Evolutionary conservation across 2,888 invertebrate genomes (phyloP).

Genomic region (Euclidia mi): DNA sequence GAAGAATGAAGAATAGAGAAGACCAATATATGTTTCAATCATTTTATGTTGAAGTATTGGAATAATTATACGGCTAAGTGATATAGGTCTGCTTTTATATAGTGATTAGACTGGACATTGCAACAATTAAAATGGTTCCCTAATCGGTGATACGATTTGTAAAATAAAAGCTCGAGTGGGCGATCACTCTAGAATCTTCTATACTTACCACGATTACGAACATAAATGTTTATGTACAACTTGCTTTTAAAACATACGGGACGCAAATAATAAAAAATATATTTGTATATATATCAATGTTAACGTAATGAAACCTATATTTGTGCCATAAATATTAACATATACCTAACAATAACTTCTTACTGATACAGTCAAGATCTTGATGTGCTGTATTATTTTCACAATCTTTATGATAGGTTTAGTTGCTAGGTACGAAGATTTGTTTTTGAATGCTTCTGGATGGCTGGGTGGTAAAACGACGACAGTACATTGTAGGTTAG

Average conservation of each 20-base stretch:
- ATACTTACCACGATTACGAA: constrained; percentile 17
- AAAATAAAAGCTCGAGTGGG: background rate
- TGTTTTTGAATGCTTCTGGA: constrained; percentile 48
- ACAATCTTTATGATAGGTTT: constrained; percentile 40
- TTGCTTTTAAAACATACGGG: constrained; percentile 46
- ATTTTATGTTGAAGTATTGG: constrained; percentile 32
- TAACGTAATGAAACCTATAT: constrained; percentile 47
- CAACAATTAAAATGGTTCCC: constrained; percentile 13
- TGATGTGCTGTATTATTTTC: constrained; percentile 30
- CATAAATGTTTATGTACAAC: constrained; percentile 26
- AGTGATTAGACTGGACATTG: constrained; percentile 7
- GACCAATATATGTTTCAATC: too few species aligned
- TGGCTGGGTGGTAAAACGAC: constrained; percentile 22
- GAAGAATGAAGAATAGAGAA: too few species aligned
- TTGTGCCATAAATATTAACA: constrained; percentile 49
- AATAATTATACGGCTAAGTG: constrained; percentile 33
- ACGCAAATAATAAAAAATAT: constrained; percentile 41
- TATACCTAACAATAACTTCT: constrained; percentile 33
- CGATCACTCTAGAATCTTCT: constrained; percentile 6
- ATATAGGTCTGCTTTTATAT: constrained; percentile 17
- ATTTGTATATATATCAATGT: constrained; percentile 51
- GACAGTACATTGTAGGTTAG: constrained; percentile 41
- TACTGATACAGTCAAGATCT: constrained; percentile 34
- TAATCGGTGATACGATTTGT: constrained; percentile 1
- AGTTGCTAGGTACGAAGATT: constrained; percentile 49